phyloP scores from a whole-genome alignment of 2,113 vertebrate genomes.

The rat (Rattus norvegicus) region GRCr8 NC_086033.1:8127501-8128000 shows the following conservation, averaged over 20 bases:
- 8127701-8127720: neutral
- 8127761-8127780: neutral
- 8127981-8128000: neutral
- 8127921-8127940: neutral
- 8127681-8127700: neutral
- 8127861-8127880: neutral
- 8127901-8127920: neutral
- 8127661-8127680: neutral
- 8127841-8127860: neutral
- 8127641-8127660: neutral
- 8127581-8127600: neutral
- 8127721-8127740: neutral
- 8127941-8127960: neutral
- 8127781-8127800: neutral
- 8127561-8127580: no score
- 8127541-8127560: neutral
- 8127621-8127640: neutral
- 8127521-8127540: neutral
- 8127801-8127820: neutral
- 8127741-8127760: constrained; percentile 18
- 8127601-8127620: no score
- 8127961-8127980: neutral
- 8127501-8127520: neutral
- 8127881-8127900: neutral
- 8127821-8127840: neutral